Evolutionary conservation across 1,140 invertebrate species (phyloP), one percentile per base, ranked within the genome.

Genomic region (Piezodorus guildinii): DNA sequence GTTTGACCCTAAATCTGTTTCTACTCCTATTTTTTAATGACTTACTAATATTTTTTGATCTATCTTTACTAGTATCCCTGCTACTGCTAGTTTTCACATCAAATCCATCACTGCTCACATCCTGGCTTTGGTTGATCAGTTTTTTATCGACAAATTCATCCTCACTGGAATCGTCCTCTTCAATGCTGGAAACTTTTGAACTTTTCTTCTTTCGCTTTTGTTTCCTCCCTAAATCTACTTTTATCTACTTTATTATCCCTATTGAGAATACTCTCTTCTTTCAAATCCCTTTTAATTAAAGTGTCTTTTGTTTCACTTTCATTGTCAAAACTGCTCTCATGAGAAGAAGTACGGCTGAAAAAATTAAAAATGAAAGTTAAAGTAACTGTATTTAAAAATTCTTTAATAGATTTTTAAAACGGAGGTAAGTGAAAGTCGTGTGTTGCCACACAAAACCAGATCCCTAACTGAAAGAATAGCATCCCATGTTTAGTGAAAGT

Each of bases 111-210:
- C 52, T 56, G 23, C 52, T 56, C 14, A 25, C 17, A 56, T 56
- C 52, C 6, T 49, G 6, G 17, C 21, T 49, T 15, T 14, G 5
- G 23, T 15, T 21, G 6, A 16, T 21, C 23, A 21, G 9, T n/a
- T 23, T 21, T 56, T 56, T 21, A 23, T 56, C 52, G 1, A 27
- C 15, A 15, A 56, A 23, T 23, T 16, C 19, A 2, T 56, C 52
- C 4, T 56, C 52, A 56, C 52, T 56, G 12, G 52, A 23, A 23
- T 56, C 52, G 3, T 68, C 67, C 16, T 69, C 72, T 66, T 77
- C 72, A 65, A 77, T 70, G 70, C 76, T 66, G 70, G 72, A 60
- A 68, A 66, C 71, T 73, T 75, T 66, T 73, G 76, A 63, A 76
- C 68, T 67, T 64, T 67, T 69, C 66, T 65, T 75, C 69, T 19